Evolutionary conservation across 2,888 invertebrate genomes (phyloP).

Genomic region (Drosophila atripex): DNA sequence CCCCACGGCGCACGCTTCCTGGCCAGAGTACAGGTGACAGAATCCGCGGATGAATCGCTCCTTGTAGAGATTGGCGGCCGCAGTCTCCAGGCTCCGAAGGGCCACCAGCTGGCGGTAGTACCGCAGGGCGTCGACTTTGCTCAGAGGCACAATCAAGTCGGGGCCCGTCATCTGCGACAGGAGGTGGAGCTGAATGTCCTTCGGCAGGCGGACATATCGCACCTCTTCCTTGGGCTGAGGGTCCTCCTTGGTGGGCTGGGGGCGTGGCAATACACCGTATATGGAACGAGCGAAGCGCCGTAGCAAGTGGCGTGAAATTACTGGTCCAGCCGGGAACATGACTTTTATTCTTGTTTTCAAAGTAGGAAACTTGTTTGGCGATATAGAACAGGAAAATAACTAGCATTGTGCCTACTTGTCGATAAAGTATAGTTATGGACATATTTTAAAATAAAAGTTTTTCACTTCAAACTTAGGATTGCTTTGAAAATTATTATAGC

Average conservation of each 20-base stretch:
- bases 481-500: too few species aligned
- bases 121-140: conserved; percentile 91
- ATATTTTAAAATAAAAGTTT: background rate
- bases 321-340: background rate
- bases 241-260: background rate
- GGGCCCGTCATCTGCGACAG: conserved; percentile 90
- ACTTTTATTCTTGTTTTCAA: background rate
- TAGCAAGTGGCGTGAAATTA: background rate
- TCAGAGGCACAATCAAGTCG: conserved; percentile 88
- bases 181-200: conserved; percentile 91
- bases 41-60: conserved; percentile 97
- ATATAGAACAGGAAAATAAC: conserved; percentile 3
- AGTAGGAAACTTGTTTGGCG: conserved; percentile 2
- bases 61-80: conserved; percentile 96
- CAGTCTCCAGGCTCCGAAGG: conserved; percentile 95
- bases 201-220: conserved; percentile 24
- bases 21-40: conserved; percentile 98
- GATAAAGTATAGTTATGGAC: too few species aligned
- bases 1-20: conserved; percentile 88
- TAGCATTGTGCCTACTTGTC: conserved; percentile 3
- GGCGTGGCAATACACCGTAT: background rate
- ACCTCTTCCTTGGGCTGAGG: background rate
- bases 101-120: conserved; percentile 91
- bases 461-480: too few species aligned
- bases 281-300: background rate